Evolutionary conservation across 2,113 vertebrate species (phyloP).

Genomic region (Phalacrocorax carbo): DNA sequence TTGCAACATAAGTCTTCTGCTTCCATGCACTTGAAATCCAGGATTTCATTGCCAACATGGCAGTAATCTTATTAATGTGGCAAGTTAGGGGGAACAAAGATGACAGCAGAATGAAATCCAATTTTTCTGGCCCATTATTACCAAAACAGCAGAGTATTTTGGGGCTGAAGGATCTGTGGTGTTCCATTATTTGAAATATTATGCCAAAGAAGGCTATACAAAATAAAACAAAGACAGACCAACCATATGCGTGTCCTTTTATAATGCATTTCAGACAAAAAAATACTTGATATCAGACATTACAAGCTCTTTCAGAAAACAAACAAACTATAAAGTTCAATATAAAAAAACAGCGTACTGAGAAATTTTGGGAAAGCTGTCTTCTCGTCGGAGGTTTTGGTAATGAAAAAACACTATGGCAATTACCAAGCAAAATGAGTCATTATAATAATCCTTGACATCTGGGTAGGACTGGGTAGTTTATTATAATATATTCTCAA

Average conservation of each 20-base stretch:
- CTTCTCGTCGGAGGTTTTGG: slow-evolving; percentile 7
- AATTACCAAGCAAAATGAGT: slow-evolving; percentile 27
- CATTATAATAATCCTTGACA: slow-evolving; percentile 37
- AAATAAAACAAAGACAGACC: not conserved
- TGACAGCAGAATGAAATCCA: not conserved
- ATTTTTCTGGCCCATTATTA: not conserved
- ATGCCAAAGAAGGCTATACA: not conserved
- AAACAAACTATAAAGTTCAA: not conserved
- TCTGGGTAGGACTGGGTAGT: slow-evolving; percentile 2
- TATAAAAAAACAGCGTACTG: not conserved
- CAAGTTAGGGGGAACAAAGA: not conserved
- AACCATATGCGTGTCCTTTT: not conserved
- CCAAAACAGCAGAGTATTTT: not conserved
- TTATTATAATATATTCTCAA: slow-evolving; percentile 12
- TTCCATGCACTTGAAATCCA: not conserved
- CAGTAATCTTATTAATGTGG: not conserved
- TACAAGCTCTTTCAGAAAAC: not conserved
- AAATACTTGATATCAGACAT: not conserved
- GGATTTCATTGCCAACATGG: not conserved
- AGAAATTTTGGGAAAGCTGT: not conserved
- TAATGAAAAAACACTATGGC: slow-evolving; percentile 17
- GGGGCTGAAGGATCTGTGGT: not conserved
- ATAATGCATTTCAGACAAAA: not conserved
- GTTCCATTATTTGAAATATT: not conserved
- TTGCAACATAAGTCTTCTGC: not conserved